Conservation (phyloP, 64 coral and sea anemone genomes). For the Cladopsammia gracilis region DNA sequence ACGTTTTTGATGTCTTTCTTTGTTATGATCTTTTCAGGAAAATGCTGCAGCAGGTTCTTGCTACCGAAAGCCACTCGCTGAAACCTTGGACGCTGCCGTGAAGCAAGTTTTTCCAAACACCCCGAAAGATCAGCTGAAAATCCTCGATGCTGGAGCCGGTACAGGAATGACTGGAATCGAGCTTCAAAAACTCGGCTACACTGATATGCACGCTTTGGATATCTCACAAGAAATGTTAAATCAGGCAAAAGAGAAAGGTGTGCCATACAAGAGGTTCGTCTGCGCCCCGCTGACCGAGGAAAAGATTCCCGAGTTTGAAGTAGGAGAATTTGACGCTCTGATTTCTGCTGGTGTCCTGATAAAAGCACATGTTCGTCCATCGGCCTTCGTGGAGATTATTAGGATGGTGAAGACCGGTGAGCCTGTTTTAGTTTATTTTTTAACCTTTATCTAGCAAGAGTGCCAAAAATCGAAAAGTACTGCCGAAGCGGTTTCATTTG, state of each 20-base stretch:
- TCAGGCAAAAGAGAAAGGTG: constrained; percentile 8
- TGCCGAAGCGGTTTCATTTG: too few species aligned
- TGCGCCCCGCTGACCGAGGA: constrained; percentile 23
- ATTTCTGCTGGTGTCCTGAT: constrained; percentile 33
- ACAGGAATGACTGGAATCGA: constrained; percentile 20
- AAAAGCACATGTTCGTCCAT: constrained; percentile 7
- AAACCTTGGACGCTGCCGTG: neutral
- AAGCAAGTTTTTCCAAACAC: neutral
- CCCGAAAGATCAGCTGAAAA: neutral
- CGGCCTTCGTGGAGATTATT: constrained; percentile 38
- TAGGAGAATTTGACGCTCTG: constrained; percentile 36
- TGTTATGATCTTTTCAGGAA: neutral
- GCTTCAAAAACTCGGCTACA: constrained; percentile 42
- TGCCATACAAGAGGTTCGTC: constrained; percentile 48
- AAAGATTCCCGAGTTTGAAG: neutral
- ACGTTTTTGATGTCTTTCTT: too few species aligned
- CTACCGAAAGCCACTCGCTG: neutral
- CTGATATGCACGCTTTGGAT: constrained; percentile 44
- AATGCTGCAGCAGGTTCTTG: neutral
- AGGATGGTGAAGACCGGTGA: constrained; percentile 60
- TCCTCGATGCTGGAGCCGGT: constrained; percentile 61
- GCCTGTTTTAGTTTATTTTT: neutral
- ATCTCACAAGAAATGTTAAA: constrained; percentile 24
- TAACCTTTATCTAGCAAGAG: too few species aligned
- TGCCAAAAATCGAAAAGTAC: too few species aligned